A percentile compares a stretch with the other conserved stretches of the same genome.
Evolutionary conservation across 2,888 invertebrate genomes (phyloP).

Genomic region (Dicyrtomina minuta): DNA sequence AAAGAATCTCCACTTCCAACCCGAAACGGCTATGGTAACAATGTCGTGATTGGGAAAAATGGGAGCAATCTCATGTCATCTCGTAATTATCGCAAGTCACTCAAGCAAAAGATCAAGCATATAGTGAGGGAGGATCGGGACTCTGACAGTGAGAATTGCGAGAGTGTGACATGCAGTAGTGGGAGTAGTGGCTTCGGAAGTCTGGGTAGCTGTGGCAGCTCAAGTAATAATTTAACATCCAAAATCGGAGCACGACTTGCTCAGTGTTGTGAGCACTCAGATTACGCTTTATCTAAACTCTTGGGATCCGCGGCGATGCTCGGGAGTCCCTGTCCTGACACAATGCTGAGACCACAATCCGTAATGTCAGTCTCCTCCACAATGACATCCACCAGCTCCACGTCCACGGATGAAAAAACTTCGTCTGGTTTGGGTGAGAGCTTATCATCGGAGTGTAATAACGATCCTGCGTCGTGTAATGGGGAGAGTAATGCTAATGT

Average conservation of each 20-base stretch:
- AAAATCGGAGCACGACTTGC: conserved; percentile 72
- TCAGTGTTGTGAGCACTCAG: conserved; percentile 61
- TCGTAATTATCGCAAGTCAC: conserved; percentile 55
- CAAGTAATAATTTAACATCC: conserved; percentile 49
- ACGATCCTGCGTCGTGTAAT: conserved; percentile 8
- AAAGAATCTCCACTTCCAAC: conserved; percentile 8
- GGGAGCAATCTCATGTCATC: conserved; percentile 8
- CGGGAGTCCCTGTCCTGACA: conserved; percentile 24
- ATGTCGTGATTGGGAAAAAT: conserved; percentile 14
- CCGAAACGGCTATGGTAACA: background rate
- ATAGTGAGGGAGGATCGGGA: conserved; percentile 54
- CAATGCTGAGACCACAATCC: conserved; percentile 55
- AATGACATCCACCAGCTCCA: conserved; percentile 54
- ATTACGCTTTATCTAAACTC: conserved; percentile 79
- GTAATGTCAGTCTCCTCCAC: conserved; percentile 63
- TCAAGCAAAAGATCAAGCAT: conserved; percentile 56
- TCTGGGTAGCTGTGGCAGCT: conserved; percentile 48
- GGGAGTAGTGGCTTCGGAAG: conserved; percentile 52
- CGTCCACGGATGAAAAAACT: conserved; percentile 49
- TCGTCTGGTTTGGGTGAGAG: conserved; percentile 42
- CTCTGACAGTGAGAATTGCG: conserved; percentile 52
- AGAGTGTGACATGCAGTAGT: conserved; percentile 50
- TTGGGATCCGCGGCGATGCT: conserved; percentile 60
- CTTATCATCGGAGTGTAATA: conserved; percentile 31
- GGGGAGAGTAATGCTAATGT: background rate